Evolutionary conservation across 2,113 vertebrate species (phyloP).

Genomic region (Oryzias celebensis): DNA sequence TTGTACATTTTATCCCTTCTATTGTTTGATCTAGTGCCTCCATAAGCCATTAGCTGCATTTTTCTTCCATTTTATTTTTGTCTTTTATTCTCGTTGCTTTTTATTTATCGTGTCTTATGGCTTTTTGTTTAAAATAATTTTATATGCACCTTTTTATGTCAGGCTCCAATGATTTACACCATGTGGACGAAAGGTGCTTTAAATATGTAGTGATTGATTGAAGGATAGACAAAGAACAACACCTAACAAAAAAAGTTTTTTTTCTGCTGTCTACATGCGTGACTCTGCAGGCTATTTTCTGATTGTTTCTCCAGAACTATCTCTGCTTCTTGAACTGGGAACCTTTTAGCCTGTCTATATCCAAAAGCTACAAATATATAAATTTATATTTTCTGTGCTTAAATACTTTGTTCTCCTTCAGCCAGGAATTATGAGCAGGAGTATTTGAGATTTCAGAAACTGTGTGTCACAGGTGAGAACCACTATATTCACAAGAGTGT

Average conservation of each 20-base stretch:
- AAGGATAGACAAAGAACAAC: background rate
- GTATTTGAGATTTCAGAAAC: constrained; percentile 37
- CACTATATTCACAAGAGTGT: constrained; percentile 40
- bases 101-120: too few relatives aligned
- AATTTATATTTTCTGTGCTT: constrained; percentile 47
- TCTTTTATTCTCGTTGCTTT: too few relatives aligned
- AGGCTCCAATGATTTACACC: too few relatives aligned
- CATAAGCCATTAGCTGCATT: too few relatives aligned
- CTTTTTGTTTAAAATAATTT: too few relatives aligned
- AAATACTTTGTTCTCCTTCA: constrained; percentile 46
- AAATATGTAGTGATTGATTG: too few relatives aligned
- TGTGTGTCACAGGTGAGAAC: constrained; percentile 14
- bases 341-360: constrained; percentile 38
- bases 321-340: constrained; percentile 3
- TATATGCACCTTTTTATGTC: too few relatives aligned
- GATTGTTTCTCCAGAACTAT: constrained; percentile 20
- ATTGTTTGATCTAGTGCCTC: too few relatives aligned
- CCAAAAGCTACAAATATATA: constrained; percentile 57
- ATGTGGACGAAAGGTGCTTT: too few relatives aligned
- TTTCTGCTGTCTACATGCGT: constrained; percentile 8
- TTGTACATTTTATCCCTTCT: too few relatives aligned
- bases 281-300: constrained; percentile 4
- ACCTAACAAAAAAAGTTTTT: background rate
- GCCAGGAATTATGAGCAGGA: constrained; percentile 45
- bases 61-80: too few relatives aligned